A percentile compares a stretch with the other conserved stretches of the same genome.
These are phyloP conservation scores for Hedya salicella DNA, from an alignment of 2,888 invertebrate species.

Conservation along the genomic window DNA sequence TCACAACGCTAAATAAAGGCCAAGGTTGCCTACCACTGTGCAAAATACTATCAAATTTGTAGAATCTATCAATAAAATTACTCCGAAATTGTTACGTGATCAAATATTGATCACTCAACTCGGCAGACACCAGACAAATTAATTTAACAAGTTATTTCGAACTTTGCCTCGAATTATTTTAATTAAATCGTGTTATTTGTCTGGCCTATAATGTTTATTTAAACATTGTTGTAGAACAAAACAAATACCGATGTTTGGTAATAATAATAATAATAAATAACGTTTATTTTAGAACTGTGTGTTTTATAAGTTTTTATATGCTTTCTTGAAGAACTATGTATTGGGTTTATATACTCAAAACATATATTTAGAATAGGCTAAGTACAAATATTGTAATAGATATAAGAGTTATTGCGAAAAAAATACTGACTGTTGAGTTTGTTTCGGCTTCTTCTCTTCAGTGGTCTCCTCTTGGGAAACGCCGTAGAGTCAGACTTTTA, in stretches of 20 bases:
- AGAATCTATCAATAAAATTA: slow-evolving; percentile 6
- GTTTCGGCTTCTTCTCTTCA: too few species aligned
- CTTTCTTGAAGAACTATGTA: too few species aligned
- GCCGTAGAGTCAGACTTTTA: too few species aligned
- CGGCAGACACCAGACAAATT: neutral
- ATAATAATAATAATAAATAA: neutral
- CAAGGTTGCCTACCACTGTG: neutral
- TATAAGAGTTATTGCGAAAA: too few species aligned
- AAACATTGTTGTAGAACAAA: neutral
- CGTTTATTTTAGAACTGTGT: too few species aligned
- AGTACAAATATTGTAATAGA: too few species aligned
- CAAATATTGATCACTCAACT: slow-evolving; percentile 3
- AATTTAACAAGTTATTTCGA: neutral
- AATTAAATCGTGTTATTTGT: slow-evolving; percentile 13
- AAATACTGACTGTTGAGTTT: too few species aligned
- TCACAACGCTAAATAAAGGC: neutral
- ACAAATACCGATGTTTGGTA: neutral
- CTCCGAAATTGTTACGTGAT: neutral
- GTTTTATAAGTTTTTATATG: too few species aligned
- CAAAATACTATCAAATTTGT: neutral
- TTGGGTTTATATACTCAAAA: too few species aligned
- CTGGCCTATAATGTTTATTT: neutral
- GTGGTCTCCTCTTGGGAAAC: too few species aligned
- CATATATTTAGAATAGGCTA: too few species aligned
- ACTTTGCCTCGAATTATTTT: slow-evolving; percentile 22